Evolutionary conservation across 2,113 vertebrate genomes (phyloP).

Genomic region (Cryptotis parvus): DNA sequence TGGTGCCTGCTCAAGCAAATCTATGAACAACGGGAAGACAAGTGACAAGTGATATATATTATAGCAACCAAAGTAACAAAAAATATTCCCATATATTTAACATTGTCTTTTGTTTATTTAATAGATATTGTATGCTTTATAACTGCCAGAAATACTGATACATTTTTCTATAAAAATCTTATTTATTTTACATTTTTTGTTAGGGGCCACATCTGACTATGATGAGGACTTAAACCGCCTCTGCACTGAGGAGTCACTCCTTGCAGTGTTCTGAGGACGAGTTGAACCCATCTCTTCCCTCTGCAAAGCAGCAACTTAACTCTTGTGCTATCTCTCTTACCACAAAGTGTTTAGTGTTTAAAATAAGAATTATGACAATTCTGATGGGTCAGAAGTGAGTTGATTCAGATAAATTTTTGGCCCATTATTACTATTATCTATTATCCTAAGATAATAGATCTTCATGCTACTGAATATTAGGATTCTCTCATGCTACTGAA

Average conservation of each 20-base stretch:
- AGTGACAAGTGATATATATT: no score
- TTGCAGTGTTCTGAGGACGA: no score
- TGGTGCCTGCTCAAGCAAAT: no score
- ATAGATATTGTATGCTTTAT: not conserved
- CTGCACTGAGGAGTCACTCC: no score
- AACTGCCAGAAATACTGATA: not conserved
- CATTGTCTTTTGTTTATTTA: not conserved
- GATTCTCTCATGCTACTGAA: not conserved
- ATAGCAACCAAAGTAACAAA: not conserved
- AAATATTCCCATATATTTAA: not conserved
- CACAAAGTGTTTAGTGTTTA: not conserved
- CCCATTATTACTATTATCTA: rapidly evolving
- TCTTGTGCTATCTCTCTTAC: no score
- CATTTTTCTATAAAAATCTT: not conserved
- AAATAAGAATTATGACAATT: not conserved
- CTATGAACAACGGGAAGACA: no score
- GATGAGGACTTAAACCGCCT: no score
- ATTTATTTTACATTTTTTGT: no score
- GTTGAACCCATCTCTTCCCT: no score
- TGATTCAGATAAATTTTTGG: not conserved
- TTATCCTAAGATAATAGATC: no score
- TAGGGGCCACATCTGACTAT: no score
- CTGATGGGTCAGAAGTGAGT: rapidly evolving
- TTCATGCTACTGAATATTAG: not conserved
- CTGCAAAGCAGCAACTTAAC: no score